Percentiles rank a stretch among this genome's conserved stretches.
phyloP scores from a whole-genome alignment of 2,113 vertebrate species.

The Leucoraja erinaceus region DNA sequence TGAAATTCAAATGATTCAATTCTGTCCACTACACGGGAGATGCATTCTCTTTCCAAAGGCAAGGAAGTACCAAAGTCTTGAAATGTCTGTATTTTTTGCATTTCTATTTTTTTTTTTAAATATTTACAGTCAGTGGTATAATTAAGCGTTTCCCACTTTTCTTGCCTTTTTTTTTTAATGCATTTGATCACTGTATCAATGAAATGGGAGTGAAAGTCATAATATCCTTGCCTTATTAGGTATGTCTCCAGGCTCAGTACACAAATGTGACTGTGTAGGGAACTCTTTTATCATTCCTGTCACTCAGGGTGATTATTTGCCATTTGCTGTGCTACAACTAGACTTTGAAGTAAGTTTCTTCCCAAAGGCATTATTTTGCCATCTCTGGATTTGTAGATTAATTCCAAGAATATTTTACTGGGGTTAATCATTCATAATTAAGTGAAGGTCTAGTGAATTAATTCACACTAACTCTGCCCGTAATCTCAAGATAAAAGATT shows the following conservation, averaged over 20 bases:
- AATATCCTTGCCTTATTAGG: slow-evolving; percentile 3
- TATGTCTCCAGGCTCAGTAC: background rate
- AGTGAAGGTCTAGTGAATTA: background rate
- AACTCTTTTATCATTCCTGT: background rate
- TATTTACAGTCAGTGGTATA: background rate
- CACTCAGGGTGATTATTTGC: background rate
- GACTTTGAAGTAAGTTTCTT: background rate
- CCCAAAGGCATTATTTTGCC: background rate
- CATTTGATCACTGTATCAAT: background rate
- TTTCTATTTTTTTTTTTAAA: background rate
- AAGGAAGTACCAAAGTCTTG: background rate
- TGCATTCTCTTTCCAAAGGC: background rate
- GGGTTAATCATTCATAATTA: background rate
- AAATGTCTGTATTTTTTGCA: background rate
- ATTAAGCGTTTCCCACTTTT: slow-evolving; percentile 4
- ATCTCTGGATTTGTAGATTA: background rate
- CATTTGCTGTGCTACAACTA: background rate
- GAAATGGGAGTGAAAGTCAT: slow-evolving; percentile 11
- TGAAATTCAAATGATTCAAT: background rate
- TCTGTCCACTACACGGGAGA: background rate
- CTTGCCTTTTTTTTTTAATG: background rate
- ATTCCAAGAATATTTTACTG: background rate
- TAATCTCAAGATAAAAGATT: background rate
- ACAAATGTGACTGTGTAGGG: background rate
- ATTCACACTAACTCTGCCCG: background rate